These are phyloP conservation scores for Darevskia nairensis DNA, from an alignment of 2,797 vertebrate species.

Conservation along the genomic window DNA sequence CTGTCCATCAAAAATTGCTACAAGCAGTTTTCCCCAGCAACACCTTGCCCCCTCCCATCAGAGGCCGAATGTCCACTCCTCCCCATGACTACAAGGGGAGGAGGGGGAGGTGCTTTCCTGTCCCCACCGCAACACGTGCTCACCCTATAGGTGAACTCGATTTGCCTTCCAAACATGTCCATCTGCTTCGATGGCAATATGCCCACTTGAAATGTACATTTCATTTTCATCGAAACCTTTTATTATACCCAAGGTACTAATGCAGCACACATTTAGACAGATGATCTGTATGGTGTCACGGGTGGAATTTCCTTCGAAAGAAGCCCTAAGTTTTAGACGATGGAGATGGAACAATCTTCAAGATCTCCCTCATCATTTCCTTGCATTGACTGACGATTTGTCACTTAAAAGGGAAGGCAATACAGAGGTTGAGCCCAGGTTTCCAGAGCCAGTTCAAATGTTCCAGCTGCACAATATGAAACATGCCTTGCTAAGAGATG, in stretches of 20 bases:
- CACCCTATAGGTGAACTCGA: too few species aligned
- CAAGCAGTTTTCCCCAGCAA: too few species aligned
- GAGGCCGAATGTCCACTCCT: too few species aligned
- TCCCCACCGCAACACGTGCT: too few species aligned
- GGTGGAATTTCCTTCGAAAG: slow-evolving; percentile 47
- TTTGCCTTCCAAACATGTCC: slow-evolving; percentile 71
- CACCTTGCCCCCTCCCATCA: too few species aligned
- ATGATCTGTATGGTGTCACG: slow-evolving; percentile 53
- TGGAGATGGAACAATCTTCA: slow-evolving; percentile 46
- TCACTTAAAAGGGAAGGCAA: slow-evolving; percentile 39
- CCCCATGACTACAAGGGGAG: too few species aligned
- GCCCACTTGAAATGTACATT: slow-evolving; percentile 64
- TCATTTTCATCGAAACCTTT: slow-evolving; percentile 63
- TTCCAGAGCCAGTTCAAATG: slow-evolving; percentile 46
- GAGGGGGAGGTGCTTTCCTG: too few species aligned
- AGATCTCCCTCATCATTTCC: slow-evolving; percentile 34
- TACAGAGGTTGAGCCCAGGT: neutral
- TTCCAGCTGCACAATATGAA: slow-evolving; percentile 26
- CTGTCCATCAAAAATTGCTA: too few species aligned
- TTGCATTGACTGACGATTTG: slow-evolving; percentile 23
- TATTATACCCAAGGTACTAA: slow-evolving; percentile 66
- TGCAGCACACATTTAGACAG: slow-evolving; percentile 66
- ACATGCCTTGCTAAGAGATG: slow-evolving; percentile 18
- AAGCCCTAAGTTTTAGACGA: slow-evolving; percentile 43
- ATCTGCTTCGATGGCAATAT: slow-evolving; percentile 73